phyloP scores from a whole-genome alignment of 2,888 invertebrate species.

The Spisula solida region DNA sequence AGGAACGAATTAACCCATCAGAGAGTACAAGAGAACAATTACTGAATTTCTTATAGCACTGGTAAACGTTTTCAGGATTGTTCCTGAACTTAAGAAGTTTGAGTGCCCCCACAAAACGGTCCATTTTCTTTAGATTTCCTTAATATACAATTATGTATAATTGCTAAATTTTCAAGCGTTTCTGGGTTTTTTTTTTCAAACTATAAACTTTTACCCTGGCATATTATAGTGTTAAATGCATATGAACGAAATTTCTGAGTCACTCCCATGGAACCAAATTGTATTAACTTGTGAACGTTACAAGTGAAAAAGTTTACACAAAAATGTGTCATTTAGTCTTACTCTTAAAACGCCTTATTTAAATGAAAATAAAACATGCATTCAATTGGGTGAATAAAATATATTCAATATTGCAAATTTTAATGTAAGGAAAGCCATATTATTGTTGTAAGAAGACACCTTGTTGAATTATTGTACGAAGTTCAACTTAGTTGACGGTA shows the following conservation, averaged over 20 bases:
- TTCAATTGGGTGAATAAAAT: not conserved
- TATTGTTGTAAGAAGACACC: not conserved
- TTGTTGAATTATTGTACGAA: not conserved
- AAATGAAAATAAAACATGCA: not conserved
- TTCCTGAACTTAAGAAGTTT: no score
- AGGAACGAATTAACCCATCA: not conserved
- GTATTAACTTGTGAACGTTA: not conserved
- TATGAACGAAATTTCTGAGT: no score
- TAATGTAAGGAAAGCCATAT: not conserved
- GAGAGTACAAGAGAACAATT: not conserved
- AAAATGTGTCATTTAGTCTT: not conserved
- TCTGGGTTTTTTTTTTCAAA: no score
- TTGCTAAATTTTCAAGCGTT: no score
- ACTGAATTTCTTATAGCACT: not conserved
- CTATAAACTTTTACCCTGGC: no score
- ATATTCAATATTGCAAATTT: conserved; percentile 15
- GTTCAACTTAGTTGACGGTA: not conserved
- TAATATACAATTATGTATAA: no score
- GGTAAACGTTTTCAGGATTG: no score
- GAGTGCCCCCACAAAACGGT: no score
- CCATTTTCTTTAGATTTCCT: no score
- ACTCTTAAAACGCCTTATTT: not conserved
- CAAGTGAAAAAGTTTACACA: not conserved
- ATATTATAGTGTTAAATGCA: no score
- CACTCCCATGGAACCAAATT: not conserved